Percentiles rank a stretch among this genome's conserved stretches.
These are phyloP conservation scores for Neodiprion virginianus DNA, from an alignment of 1,140 invertebrate species.

Conservation along the genomic window DNA sequence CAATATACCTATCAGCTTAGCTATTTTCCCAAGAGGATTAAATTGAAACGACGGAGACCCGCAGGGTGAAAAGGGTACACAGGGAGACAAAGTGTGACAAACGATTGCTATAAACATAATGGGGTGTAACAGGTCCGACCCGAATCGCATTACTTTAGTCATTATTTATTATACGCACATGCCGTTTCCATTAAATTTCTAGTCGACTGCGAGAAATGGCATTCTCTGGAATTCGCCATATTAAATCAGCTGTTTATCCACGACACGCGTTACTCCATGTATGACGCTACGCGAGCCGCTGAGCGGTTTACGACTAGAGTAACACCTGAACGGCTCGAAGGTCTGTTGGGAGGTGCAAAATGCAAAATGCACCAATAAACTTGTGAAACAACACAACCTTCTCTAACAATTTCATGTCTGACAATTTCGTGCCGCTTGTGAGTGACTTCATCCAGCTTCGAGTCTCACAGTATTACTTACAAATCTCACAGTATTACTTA, in stretches of 20 bases:
- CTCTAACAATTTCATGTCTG: too few relatives aligned
- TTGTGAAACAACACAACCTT: too few relatives aligned
- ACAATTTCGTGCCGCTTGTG: too few relatives aligned
- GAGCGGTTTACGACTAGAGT: background rate
- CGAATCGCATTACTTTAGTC: slow-evolving; percentile 7
- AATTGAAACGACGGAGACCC: background rate
- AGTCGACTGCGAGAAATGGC: background rate
- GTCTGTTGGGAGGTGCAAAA: background rate
- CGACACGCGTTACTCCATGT: background rate
- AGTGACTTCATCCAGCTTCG: too few relatives aligned
- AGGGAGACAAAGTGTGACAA: slow-evolving; percentile 1
- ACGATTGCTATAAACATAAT: background rate
- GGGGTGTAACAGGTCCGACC: background rate
- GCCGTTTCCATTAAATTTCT: background rate
- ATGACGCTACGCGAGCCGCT: background rate
- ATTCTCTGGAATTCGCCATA: background rate
- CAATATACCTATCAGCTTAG: background rate
- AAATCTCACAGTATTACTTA: too few relatives aligned
- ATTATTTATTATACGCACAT: background rate
- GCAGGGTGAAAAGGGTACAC: background rate
- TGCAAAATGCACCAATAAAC: background rate
- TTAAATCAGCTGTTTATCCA: background rate
- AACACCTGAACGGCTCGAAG: background rate
- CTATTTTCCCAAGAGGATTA: background rate
- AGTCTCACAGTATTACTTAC: too few relatives aligned